These are phyloP conservation scores for Coelopa pilipes DNA, from an alignment of 2,888 invertebrate species.

Conservation along the genomic window DNA sequence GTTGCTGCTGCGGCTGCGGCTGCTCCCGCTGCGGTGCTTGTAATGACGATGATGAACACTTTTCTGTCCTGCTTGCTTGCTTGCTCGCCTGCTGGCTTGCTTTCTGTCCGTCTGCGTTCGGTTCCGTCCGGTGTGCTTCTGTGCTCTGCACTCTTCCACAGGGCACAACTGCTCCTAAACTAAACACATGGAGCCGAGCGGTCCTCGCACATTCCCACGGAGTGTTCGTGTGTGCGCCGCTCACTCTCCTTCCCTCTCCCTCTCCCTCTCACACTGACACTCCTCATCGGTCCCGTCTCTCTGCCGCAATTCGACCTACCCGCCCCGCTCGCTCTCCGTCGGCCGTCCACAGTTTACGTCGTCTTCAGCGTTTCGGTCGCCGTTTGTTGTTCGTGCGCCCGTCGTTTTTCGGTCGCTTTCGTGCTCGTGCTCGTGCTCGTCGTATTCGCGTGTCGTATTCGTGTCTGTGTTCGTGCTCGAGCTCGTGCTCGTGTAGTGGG, in stretches of 20 bases:
- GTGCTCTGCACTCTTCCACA: conserved; percentile 62
- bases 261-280: not conserved
- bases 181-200: conserved; percentile 45
- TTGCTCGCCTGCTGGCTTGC: conserved; percentile 1
- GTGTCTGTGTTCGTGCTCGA: not conserved
- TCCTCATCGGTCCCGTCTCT: not conserved
- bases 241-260: not conserved
- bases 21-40: not conserved
- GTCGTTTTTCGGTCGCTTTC: not conserved
- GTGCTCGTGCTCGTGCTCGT: not conserved
- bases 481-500: not conserved
- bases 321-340: too few species aligned
- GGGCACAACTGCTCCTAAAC: conserved; percentile 65
- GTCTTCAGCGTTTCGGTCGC: not conserved
- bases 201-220: conserved; percentile 34
- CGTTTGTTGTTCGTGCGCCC: not conserved
- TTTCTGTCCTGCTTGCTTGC: conserved; percentile 7
- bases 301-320: not conserved
- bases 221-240: conserved; percentile 10
- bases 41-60: conserved; percentile 17
- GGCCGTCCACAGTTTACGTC: not conserved
- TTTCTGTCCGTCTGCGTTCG: conserved; percentile 46
- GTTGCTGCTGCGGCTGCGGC: conserved; percentile 18
- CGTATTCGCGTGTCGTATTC: conserved; percentile 12
- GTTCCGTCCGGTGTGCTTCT: conserved; percentile 24